A percentile compares a stretch with the other conserved stretches of the same genome.
Evolutionary conservation across 2,113 vertebrate genomes (phyloP).

Genomic region (Oncorhynchus clarkii): DNA sequence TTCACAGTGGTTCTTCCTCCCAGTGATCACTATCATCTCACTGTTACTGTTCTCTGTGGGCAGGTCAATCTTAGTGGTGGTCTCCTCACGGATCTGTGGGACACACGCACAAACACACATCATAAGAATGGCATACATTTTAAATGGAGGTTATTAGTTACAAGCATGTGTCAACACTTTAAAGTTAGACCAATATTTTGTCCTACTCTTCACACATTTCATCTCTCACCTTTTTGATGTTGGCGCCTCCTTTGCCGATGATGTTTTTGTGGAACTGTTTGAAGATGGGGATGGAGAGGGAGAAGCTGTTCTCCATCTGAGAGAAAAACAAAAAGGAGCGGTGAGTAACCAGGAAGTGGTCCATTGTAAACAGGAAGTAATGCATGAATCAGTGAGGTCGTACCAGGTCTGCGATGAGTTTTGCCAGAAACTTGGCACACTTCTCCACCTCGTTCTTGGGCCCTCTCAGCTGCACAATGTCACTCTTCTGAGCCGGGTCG

Average conservation of each 20-base stretch:
- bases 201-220: not conserved
- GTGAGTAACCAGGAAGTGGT: not conserved
- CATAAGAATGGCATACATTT: too few species aligned
- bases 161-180: too few species aligned
- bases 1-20: slow-evolving; percentile 78
- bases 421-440: slow-evolving; percentile 81
- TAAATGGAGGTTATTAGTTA: too few species aligned
- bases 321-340: slow-evolving; percentile 1
- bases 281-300: slow-evolving; percentile 78
- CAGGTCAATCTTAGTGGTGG: slow-evolving; percentile 83
- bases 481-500: slow-evolving; percentile 80
- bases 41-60: slow-evolving; percentile 84
- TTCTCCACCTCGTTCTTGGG: slow-evolving; percentile 84
- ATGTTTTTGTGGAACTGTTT: slow-evolving; percentile 86
- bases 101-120: not conserved
- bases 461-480: slow-evolving; percentile 80
- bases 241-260: slow-evolving; percentile 80
- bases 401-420: slow-evolving; percentile 78
- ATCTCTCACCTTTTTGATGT: slow-evolving; percentile 79
- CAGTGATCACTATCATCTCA: slow-evolving; percentile 80
- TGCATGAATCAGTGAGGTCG: not conserved
- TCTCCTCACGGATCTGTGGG: slow-evolving; percentile 80
- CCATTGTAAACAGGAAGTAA: not conserved
- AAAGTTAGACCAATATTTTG: too few species aligned
- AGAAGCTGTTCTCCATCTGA: slow-evolving; percentile 81